Conservation (phyloP, 2,113 vertebrate genomes). For the Oryctolagus cuniculus region mOryCun1.1 NC_091453.1:42967501-42968000, state of each 20-base stretch:
- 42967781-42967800: slow-evolving; percentile 33
- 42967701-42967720: background rate
- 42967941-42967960: slow-evolving; percentile 28
- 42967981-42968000: slow-evolving; percentile 20
- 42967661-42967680: background rate
- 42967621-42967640: background rate
- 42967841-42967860: slow-evolving; percentile 51
- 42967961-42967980: slow-evolving; percentile 32
- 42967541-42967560: slow-evolving; percentile 4
- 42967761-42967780: slow-evolving; percentile 57
- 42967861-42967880: slow-evolving; percentile 40
- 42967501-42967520: background rate
- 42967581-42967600: slow-evolving; percentile 29
- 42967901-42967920: slow-evolving; percentile 19
- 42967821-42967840: slow-evolving; percentile 16
- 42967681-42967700: slow-evolving; percentile 39
- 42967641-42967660: slow-evolving; percentile 23
- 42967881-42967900: slow-evolving; percentile 60
- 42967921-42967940: background rate
- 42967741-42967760: slow-evolving; percentile 52
- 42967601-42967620: slow-evolving; percentile 37
- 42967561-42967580: slow-evolving; percentile 7
- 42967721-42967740: slow-evolving; percentile 37
- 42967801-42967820: slow-evolving; percentile 57
- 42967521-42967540: slow-evolving; percentile 42